Base-by-base conservation (phyloP, 1,140 invertebrate species). In the Meloidogyne exigua region DNA sequence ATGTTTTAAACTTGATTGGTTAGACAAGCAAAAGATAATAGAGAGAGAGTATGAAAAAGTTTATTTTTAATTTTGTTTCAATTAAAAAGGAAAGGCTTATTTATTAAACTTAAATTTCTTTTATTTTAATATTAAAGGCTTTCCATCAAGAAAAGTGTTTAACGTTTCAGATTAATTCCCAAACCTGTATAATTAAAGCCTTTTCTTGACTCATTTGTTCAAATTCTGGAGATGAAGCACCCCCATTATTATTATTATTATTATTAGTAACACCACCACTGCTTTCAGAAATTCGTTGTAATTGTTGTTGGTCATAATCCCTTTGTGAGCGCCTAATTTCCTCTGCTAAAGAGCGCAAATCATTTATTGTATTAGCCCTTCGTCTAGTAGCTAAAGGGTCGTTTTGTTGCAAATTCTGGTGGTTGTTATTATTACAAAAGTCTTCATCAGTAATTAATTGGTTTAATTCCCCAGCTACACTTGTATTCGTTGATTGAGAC, bases 361-460 rank as follows among this genome's bases (percentile, higher is more conserved):
- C 75, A 23, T 77, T 75, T 49, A 77, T 77, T 21, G 76, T 75
- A 23, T 73, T 65, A 32, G 76, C 64, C 21, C 69, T 28, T 28
- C 62, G 76, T 49, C 64, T 49, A 12, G 76, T 49, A 12, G 76
- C 64, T 18, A 66, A 18, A 12, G 68, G 23, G 7, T 32, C n/a
- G 7, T n/a, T 71, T 71, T 73, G 57, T 62, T 57, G 69, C 25
- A 64, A 32, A 18, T 49, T 44, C n/a, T 36, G 63, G n/a, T 64
- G n/a, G 7, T 25, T 63, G 13, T 63, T n/a, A 21, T 49, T 26
- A 25, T 83, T 78, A 23, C 62, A 32, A 44, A 85, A 64, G 21
- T 73, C 72, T 32, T 73, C 72, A 23, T 73, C 72, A n/a, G 72
- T 73, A 36, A 73, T 73, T 65, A 73, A 39, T 42, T 73, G 72